Conservation (phyloP, 2,888 invertebrate genomes). For the Acanthococcus lagerstroemiae region DNA sequence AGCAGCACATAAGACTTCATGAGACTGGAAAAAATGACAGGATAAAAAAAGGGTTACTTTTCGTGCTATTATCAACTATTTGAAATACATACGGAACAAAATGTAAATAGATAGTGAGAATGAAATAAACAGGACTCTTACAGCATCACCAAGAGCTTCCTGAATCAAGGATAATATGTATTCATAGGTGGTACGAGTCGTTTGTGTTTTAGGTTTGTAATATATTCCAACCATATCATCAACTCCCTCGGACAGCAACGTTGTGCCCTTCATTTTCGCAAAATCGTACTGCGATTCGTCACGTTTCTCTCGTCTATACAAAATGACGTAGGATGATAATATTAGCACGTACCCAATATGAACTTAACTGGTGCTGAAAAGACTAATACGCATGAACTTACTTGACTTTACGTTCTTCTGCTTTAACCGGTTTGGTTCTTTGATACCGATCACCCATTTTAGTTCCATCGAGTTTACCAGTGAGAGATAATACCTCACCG, state of each 20-base stretch:
- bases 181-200: constrained; percentile 95
- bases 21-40: constrained; percentile 59
- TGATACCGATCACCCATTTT: constrained; percentile 95
- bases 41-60: no score
- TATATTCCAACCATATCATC: constrained; percentile 91
- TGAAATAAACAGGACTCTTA: constrained; percentile 31
- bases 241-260: constrained; percentile 72
- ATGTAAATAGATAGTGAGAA: no score
- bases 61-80: background rate
- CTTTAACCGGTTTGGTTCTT: constrained; percentile 82
- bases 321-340: background rate
- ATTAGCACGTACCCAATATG: background rate
- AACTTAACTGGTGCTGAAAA: background rate
- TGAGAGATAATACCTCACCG: constrained; percentile 92
- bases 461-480: constrained; percentile 78
- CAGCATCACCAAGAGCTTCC: constrained; percentile 85
- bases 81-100: background rate
- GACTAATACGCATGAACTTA: constrained; percentile 44
- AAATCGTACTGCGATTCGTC: constrained; percentile 90
- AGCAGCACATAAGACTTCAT: constrained; percentile 94
- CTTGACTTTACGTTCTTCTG: constrained; percentile 88
- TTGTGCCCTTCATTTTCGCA: constrained; percentile 77
- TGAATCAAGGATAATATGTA: constrained; percentile 92
- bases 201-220: constrained; percentile 93
- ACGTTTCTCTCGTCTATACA: constrained; percentile 63